A percentile compares a stretch with the other conserved stretches of the same genome.
Conservation (phyloP, 2,888 invertebrate species). For the Luffia ferchaultella region DNA sequence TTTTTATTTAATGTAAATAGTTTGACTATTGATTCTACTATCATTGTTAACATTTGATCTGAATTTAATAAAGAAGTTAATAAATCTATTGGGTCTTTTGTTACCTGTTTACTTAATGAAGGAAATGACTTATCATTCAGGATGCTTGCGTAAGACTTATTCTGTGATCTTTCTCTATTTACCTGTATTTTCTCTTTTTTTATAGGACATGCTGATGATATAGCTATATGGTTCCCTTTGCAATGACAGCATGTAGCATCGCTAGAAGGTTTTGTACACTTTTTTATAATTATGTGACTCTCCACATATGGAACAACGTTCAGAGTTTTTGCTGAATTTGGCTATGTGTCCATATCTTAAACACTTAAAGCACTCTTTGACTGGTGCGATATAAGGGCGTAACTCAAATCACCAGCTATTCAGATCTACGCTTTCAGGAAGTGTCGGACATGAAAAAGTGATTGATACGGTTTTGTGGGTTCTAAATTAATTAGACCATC, state of each 20-base stretch:
- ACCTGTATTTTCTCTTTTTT: not conserved
- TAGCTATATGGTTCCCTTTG: not conserved
- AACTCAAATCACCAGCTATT: not conserved
- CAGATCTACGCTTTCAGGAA: not conserved
- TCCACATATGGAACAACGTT: not conserved
- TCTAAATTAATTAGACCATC: not conserved
- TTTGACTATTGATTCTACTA: no score
- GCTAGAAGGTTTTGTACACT: not conserved
- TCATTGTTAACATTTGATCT: no score
- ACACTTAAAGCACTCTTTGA: not conserved
- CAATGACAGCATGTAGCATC: not conserved
- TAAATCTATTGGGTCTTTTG: no score
- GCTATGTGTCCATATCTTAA: not conserved
- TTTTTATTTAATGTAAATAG: no score
- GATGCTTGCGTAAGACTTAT: no score
- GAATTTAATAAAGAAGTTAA: no score
- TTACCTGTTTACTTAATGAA: no score
- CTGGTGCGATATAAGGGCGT: not conserved
- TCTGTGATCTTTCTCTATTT: constrained; percentile 1
- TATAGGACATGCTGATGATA: no score
- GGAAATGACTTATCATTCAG: no score
- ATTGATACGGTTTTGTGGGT: not conserved
- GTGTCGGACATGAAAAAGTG: not conserved
- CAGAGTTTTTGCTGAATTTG: no score
- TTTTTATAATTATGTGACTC: not conserved